A percentile compares a stretch with the other conserved stretches of the same genome.
phyloP scores from a whole-genome alignment of 2,113 vertebrate species.

The Scytalopus superciliaris region DNA sequence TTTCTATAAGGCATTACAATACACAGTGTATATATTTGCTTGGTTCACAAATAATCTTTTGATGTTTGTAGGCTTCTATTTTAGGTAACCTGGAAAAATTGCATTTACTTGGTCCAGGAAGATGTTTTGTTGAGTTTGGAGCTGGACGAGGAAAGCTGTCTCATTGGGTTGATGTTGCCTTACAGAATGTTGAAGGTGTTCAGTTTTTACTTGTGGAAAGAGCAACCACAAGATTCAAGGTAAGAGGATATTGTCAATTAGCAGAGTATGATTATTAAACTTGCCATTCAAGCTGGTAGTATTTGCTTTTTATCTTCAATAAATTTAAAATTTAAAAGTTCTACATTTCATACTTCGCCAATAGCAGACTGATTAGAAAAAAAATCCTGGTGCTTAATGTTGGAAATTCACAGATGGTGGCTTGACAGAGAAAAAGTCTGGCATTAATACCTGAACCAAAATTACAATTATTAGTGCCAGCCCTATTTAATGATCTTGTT shows the following conservation, averaged over 20 bases:
- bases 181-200: conserved; percentile 77
- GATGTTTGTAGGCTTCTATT: conserved; percentile 87
- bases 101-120: conserved; percentile 83
- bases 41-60: conserved; percentile 53
- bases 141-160: conserved; percentile 95
- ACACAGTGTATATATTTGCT: not conserved
- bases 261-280: not conserved
- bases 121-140: conserved; percentile 94
- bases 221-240: conserved; percentile 92
- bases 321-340: not conserved
- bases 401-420: not conserved
- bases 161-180: conserved; percentile 91
- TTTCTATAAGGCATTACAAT: not conserved
- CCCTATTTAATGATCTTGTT: not conserved
- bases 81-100: conserved; percentile 90
- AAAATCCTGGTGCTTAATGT: not conserved
- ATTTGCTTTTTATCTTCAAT: not conserved
- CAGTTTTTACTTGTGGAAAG: conserved; percentile 94
- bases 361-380: not conserved
- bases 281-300: not conserved
- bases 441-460: not conserved
- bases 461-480: not conserved
- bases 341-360: not conserved
- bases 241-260: conserved; percentile 9
- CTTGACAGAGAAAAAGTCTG: not conserved